Base-by-base conservation (phyloP, 2,113 vertebrate species). In the rat (Rattus norvegicus) region DNA sequence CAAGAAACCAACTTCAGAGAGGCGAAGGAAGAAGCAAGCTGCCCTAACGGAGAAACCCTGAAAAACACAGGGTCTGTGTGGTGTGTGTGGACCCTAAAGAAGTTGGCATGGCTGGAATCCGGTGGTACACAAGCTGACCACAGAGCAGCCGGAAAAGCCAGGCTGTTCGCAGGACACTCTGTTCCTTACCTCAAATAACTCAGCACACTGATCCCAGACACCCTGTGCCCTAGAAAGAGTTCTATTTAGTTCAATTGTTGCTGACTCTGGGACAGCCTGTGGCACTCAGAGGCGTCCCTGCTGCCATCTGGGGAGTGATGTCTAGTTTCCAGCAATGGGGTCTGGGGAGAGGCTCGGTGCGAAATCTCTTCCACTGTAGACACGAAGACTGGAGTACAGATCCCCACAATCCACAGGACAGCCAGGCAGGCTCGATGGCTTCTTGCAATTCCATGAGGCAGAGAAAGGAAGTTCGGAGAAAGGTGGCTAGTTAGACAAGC, bases 101-200 rank as follows among this genome's bases (percentile, higher is more conserved):
- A 70, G 49, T 36, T 5, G 0, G 22, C 1, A 17, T 67, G 88
- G 49, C 56, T 91, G 69, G 52, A 43, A 72, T 54, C 76, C 28
- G 19, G 75, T 11, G 14, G 80, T 22, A 49, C 33, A 52, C 7
- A 26, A 70, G 33, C 70, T 5, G 43, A 56, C 33, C 28, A 13
- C n/a, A 47, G 8, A 70, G 30, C 7, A 33, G 52, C 49, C 20
- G 8, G 65, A 72, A 63, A 65, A 88, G 36, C 36, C 28, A 13
- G 36, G 19, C 69, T 36, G 13, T 20, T 33, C 36, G 20, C 19
- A 59, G 47, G 14, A 69, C 81, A 67, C 85, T 36, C 36, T 70
- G 52, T 86, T 73, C 30, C 22, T 89, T 73, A 93, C 85, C 79
- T 79, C 49, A 19, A 39, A 91, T 70, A 91, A 70, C 47, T 92